Conservation (phyloP, 2,888 invertebrate species). For the Xylota sylvarum region DNA sequence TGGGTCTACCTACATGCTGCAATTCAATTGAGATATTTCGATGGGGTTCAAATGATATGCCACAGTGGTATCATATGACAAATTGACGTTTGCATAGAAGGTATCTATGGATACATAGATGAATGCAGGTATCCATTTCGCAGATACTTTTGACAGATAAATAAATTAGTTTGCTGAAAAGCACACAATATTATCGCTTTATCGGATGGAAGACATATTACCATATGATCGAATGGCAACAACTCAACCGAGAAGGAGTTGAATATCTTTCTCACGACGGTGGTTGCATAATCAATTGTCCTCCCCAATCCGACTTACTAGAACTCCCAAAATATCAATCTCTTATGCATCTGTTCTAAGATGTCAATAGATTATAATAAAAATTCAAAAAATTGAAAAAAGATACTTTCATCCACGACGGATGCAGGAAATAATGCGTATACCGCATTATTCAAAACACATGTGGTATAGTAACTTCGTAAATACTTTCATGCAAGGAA, state of each 20-base stretch:
- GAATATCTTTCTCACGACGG: slow-evolving; percentile 35
- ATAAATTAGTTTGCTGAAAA: slow-evolving; percentile 51
- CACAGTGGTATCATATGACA: slow-evolving; percentile 56
- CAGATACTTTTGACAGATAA: slow-evolving; percentile 34
- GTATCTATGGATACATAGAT: background rate
- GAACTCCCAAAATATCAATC: background rate
- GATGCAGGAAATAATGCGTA: slow-evolving; percentile 66
- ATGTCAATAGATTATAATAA: background rate
- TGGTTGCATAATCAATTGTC: too few species aligned
- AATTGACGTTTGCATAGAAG: slow-evolving; percentile 30
- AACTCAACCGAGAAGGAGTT: slow-evolving; percentile 21
- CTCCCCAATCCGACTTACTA: too few species aligned
- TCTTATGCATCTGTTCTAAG: slow-evolving; percentile 28
- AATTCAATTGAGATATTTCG: slow-evolving; percentile 47
- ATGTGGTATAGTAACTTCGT: slow-evolving; percentile 35
- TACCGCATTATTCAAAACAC: slow-evolving; percentile 15
- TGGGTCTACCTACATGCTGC: slow-evolving; percentile 1
- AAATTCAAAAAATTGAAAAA: slow-evolving; percentile 2
- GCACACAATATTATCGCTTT: slow-evolving; percentile 9
- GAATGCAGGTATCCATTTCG: slow-evolving; percentile 18
- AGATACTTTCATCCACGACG: slow-evolving; percentile 29
- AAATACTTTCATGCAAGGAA: slow-evolving; percentile 30
- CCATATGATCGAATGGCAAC: slow-evolving; percentile 24
- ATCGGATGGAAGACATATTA: background rate
- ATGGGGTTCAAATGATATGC: slow-evolving; percentile 36